Evolutionary conservation across 2,113 vertebrate genomes (phyloP).

Genomic region (Lophochroa leadbeateri): DNA sequence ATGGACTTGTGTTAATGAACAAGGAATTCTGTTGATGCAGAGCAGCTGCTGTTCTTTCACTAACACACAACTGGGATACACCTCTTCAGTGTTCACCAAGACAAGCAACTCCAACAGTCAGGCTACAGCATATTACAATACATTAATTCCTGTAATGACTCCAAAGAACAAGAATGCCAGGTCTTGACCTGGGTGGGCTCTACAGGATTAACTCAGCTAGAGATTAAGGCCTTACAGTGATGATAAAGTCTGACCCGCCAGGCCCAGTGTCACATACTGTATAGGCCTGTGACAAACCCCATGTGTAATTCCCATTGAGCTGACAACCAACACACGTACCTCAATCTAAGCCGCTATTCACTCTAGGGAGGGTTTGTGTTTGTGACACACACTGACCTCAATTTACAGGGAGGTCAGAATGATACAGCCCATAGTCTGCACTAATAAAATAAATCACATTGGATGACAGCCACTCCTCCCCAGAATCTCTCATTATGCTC

Average conservation of each 20-base stretch:
- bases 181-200: slow-evolving; percentile 59
- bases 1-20: not conserved
- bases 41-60: not conserved
- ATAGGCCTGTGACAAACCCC: slow-evolving; percentile 66
- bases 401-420: slow-evolving; percentile 69
- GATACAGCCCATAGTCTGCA: slow-evolving; percentile 13
- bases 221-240: slow-evolving; percentile 24
- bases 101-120: not conserved
- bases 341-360: not conserved
- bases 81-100: not conserved
- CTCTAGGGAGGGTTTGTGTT: slow-evolving; percentile 52
- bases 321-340: slow-evolving; percentile 49
- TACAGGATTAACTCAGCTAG: slow-evolving; percentile 43
- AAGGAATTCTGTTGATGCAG: not conserved
- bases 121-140: not conserved
- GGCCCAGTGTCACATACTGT: slow-evolving; percentile 48
- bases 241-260: slow-evolving; percentile 57
- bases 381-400: slow-evolving; percentile 72
- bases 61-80: not conserved
- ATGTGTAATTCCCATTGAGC: slow-evolving; percentile 69
- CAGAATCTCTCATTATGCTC: slow-evolving; percentile 11
- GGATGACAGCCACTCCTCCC: slow-evolving; percentile 60
- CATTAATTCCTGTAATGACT: not conserved
- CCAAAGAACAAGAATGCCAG: slow-evolving; percentile 53
- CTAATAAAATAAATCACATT: slow-evolving; percentile 66